phyloP scores from a whole-genome alignment of 2,888 invertebrate species.

The Leptopilina myrica region DNA sequence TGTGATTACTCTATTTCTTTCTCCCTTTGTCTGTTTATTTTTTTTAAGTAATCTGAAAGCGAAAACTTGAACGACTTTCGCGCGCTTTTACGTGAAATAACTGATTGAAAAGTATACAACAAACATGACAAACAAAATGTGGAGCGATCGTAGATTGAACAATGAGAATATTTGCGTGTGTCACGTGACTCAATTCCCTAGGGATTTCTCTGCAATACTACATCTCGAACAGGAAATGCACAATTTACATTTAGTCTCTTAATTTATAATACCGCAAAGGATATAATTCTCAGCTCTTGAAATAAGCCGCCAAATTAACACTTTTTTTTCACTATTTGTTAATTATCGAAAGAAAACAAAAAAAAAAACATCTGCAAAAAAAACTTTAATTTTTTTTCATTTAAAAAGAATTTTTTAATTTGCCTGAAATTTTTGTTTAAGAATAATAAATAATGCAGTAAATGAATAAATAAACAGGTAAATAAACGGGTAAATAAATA shows the following conservation, averaged over 20 bases:
- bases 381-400: too few relatives aligned
- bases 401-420: too few relatives aligned
- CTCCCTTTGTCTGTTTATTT: too few relatives aligned
- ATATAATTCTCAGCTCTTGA: background rate
- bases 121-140: conserved; percentile 46
- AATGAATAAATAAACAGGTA: too few relatives aligned
- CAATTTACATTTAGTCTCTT: conserved; percentile 11
- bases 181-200: conserved; percentile 28
- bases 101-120: conserved; percentile 37
- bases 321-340: background rate
- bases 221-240: conserved; percentile 21
- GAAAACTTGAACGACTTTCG: conserved; percentile 2
- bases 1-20: background rate
- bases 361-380: too few relatives aligned
- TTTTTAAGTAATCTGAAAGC: background rate
- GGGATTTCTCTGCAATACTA: conserved; percentile 16
- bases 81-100: conserved; percentile 38
- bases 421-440: too few relatives aligned
- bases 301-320: background rate
- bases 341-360: too few relatives aligned
- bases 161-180: conserved; percentile 39
- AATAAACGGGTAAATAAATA: too few relatives aligned
- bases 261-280: background rate
- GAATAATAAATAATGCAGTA: too few relatives aligned
- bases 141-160: conserved; percentile 29